Conservation (phyloP, 2,888 invertebrate species). For the Drosophila quinaria region DNA sequence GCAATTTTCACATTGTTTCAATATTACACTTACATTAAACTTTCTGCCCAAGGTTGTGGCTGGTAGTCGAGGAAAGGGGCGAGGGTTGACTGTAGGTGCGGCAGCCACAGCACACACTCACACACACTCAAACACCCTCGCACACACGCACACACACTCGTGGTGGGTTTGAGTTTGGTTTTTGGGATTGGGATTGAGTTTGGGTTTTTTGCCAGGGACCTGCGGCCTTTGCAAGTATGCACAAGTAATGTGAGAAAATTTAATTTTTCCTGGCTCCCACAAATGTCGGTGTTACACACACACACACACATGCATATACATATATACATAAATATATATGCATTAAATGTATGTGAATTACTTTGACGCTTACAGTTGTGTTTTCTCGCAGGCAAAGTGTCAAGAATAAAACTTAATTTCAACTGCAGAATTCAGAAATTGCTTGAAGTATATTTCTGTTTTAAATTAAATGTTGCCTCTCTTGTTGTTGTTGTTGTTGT, state of each 20-base stretch:
- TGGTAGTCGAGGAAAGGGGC: background rate
- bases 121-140: background rate
- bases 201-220: constrained; percentile 62
- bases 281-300: constrained; percentile 45
- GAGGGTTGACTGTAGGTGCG: background rate
- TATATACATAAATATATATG: background rate
- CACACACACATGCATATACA: background rate
- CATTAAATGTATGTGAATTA: constrained; percentile 44
- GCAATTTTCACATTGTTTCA: constrained; percentile 81
- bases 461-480: constrained; percentile 62
- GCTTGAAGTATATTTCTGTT: constrained; percentile 32
- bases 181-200: constrained; percentile 21
- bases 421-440: constrained; percentile 23
- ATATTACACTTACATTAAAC: constrained; percentile 73
- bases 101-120: constrained; percentile 14
- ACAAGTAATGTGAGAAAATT: constrained; percentile 81
- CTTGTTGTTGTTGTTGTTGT: constrained; percentile 50
- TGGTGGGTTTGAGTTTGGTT: constrained; percentile 34
- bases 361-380: constrained; percentile 44
- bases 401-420: constrained; percentile 70
- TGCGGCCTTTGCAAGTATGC: constrained; percentile 73
- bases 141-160: constrained; percentile 4
- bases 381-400: constrained; percentile 25
- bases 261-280: constrained; percentile 73
- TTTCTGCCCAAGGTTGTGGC: constrained; percentile 17